Conservation (phyloP, 2,888 invertebrate species). For the Meteorus colon region DNA sequence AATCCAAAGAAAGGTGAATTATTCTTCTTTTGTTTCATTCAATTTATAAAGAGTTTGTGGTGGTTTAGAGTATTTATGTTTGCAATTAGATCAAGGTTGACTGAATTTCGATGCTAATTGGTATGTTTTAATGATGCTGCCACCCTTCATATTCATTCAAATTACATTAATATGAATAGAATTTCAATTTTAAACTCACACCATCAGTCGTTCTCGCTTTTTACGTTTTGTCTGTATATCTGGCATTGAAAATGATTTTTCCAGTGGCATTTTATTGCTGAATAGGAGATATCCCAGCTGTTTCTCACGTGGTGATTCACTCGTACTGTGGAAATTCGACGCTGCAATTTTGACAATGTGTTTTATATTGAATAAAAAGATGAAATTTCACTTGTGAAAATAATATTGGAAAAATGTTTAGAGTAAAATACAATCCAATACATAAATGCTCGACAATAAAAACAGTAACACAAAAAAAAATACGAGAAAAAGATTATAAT, state of each 20-base stretch:
- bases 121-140: conserved; percentile 36
- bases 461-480: conserved; percentile 28
- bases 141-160: conserved; percentile 9
- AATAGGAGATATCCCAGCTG: conserved; percentile 76
- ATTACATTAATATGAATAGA: conserved; percentile 29
- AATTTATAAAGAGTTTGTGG: conserved; percentile 1
- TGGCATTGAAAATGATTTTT: conserved; percentile 89
- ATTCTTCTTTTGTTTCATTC: conserved; percentile 18
- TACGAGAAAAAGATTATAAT: conserved; percentile 22
- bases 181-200: conserved; percentile 76
- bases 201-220: conserved; percentile 80
- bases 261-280: conserved; percentile 78
- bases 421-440: conserved; percentile 14
- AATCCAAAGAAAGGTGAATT: conserved; percentile 8
- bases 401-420: conserved; percentile 13
- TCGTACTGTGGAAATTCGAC: conserved; percentile 39
- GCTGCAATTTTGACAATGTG: conserved; percentile 26
- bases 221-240: conserved; percentile 86
- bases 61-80: conserved; percentile 11
- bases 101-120: conserved; percentile 21
- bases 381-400: background rate
- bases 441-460: conserved; percentile 22
- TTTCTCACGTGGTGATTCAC: conserved; percentile 73
- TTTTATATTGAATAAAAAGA: conserved; percentile 1
- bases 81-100: conserved; percentile 26